Evolutionary conservation across 2,797 vertebrate species (phyloP).

Genomic region (Tympanoctomys barrerae): DNA sequence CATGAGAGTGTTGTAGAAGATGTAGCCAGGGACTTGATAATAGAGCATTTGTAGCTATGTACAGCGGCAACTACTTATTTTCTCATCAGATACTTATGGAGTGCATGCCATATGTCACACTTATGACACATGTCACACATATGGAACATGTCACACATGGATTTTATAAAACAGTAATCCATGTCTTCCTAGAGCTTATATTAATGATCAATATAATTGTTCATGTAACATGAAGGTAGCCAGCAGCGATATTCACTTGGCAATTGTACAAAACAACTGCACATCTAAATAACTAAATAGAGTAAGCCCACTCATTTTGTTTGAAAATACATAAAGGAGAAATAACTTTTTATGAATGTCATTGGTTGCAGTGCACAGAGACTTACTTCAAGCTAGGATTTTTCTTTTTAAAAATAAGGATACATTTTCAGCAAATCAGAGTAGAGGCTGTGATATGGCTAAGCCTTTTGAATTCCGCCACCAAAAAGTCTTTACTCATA

Average conservation of each 20-base stretch:
- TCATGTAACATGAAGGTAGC: neutral
- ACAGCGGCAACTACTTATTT: neutral
- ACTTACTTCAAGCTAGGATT: neutral
- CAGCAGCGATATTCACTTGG: conserved; percentile 14
- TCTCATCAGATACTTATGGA: neutral
- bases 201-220: neutral
- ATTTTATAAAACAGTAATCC: neutral
- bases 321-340: neutral
- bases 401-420: neutral
- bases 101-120: neutral
- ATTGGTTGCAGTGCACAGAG: conserved; percentile 33
- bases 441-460: neutral
- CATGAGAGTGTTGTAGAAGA: neutral
- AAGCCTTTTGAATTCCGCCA: neutral
- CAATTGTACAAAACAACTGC: neutral
- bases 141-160: neutral
- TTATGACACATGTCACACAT: neutral
- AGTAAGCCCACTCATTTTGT: conserved; percentile 28
- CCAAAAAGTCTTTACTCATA: neutral
- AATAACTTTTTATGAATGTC: conserved; percentile 25
- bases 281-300: conserved; percentile 18
- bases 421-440: conserved; percentile 17
- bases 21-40: neutral
- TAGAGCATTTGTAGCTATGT: neutral
- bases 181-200: conserved; percentile 7